Evolutionary conservation across 2,888 invertebrate genomes (phyloP).

Genomic region (Meiosimyza decipiens): DNA sequence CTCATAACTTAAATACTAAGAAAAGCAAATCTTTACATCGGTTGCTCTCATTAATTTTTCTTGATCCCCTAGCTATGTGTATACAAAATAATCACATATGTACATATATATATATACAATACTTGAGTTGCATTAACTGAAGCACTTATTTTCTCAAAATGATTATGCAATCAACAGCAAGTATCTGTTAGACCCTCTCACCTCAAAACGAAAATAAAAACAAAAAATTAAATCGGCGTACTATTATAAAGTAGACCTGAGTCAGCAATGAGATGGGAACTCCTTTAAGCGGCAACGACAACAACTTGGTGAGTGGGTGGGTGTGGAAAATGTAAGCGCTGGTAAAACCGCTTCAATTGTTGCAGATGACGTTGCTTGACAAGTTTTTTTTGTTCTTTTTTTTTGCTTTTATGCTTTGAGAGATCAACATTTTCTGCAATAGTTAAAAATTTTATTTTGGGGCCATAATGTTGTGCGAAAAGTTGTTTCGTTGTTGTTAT

Average conservation of each 20-base stretch:
- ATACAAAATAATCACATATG: no score
- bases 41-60: no score
- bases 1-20: no score
- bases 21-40: no score
- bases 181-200: not conserved
- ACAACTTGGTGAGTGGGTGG: not conserved
- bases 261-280: conserved; percentile 20
- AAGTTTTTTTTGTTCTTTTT: conserved; percentile 18
- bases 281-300: conserved; percentile 15
- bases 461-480: not conserved
- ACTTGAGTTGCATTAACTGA: no score
- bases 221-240: not conserved
- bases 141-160: not conserved
- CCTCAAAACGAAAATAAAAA: not conserved
- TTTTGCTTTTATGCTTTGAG: not conserved
- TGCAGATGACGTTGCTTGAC: conserved; percentile 20
- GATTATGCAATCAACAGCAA: conserved; percentile 16
- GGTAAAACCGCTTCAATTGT: not conserved
- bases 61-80: no score
- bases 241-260: conserved; percentile 6
- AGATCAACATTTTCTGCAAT: not conserved
- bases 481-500: not conserved
- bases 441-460: not conserved
- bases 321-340: conserved; percentile 19
- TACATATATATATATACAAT: no score